Percentiles rank a stretch among this genome's conserved stretches.
Conservation (phyloP, 1,140 invertebrate species). For the Drosophila leontia region DNA sequence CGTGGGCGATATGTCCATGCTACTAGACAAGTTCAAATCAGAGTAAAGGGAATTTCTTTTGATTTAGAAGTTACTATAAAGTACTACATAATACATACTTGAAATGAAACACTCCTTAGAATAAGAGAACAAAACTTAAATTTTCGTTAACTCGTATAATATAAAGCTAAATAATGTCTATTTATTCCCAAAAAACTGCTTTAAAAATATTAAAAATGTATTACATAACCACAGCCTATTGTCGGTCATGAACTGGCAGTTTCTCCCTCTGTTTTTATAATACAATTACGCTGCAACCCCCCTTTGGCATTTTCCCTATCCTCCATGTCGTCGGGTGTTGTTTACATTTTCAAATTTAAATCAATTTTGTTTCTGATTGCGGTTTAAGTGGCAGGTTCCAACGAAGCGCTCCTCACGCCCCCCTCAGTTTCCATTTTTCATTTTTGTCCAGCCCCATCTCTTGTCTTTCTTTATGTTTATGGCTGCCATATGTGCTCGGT, state of each 20-base stretch:
- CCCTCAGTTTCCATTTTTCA: conserved; percentile 23
- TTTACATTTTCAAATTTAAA: conserved; percentile 76
- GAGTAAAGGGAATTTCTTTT: background rate
- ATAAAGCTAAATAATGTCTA: background rate
- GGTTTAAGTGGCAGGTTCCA: conserved; percentile 72
- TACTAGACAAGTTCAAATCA: background rate
- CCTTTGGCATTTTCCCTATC: background rate
- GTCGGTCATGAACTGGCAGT: conserved; percentile 18
- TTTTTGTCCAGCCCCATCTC: conserved; percentile 34
- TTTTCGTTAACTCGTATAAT: background rate
- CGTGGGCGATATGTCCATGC: conserved; percentile 18
- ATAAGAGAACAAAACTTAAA: background rate
- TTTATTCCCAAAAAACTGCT: background rate
- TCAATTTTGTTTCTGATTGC: conserved; percentile 77
- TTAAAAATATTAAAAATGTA: background rate
- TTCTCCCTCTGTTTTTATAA: conserved; percentile 8
- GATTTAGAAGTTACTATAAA: too few relatives aligned
- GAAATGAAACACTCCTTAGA: background rate
- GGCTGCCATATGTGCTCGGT: conserved; percentile 58
- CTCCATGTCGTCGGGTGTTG: conserved; percentile 27
- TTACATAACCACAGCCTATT: conserved; percentile 9
- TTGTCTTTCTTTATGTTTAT: conserved; percentile 58
- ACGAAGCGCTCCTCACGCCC: conserved; percentile 9
- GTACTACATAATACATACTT: background rate
- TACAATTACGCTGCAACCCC: conserved; percentile 23